A percentile compares a stretch with the other conserved stretches of the same genome.
phyloP scores from a whole-genome alignment of 2,797 vertebrate species.

The Poliocrania exsul region DNA sequence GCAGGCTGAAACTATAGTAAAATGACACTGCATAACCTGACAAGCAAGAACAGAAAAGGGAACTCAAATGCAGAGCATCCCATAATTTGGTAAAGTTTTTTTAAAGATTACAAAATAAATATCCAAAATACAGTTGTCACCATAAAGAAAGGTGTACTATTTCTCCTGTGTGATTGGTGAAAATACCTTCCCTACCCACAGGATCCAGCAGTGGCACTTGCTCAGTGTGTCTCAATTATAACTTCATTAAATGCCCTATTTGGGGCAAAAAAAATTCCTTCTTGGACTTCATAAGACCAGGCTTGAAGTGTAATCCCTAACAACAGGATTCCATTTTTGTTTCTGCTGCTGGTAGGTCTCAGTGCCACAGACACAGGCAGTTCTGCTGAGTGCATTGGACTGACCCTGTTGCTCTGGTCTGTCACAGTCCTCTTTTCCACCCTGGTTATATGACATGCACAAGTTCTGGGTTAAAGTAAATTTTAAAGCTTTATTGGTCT shows the following conservation, averaged over 20 bases:
- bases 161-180: neutral
- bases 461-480: neutral
- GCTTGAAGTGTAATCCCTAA: neutral
- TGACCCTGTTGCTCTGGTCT: neutral
- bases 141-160: neutral
- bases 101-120: neutral
- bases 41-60: neutral
- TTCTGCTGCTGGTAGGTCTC: neutral
- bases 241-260: neutral
- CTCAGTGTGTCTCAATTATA: neutral
- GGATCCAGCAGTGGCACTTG: neutral
- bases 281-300: neutral
- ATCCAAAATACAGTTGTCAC: neutral
- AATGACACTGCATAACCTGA: neutral
- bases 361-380: neutral
- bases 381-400: neutral
- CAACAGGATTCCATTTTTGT: neutral
- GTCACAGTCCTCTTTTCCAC: neutral
- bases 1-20: neutral
- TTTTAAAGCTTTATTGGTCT: slow-evolving; percentile 45
- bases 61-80: neutral
- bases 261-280: neutral
- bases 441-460: neutral
- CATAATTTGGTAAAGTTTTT: neutral
- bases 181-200: neutral